Percentiles rank a stretch among this genome's conserved stretches.
Conservation (phyloP, 1,140 invertebrate genomes). For the Drosophila novamexicana region DNA sequence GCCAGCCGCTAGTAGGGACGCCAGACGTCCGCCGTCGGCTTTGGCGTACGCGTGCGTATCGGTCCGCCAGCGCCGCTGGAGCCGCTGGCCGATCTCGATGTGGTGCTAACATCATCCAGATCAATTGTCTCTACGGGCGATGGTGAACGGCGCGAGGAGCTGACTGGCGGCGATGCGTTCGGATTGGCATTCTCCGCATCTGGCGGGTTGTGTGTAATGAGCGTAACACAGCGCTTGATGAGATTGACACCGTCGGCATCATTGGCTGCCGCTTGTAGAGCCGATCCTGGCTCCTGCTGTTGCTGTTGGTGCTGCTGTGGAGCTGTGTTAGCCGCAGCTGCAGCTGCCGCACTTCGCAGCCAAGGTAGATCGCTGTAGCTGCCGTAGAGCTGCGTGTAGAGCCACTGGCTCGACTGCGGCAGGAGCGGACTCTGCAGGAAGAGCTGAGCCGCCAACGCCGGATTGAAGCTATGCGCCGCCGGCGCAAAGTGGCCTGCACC, state of each 20-base stretch:
- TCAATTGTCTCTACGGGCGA: conserved; percentile 81
- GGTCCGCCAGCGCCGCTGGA: conserved; percentile 61
- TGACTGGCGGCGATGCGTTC: conserved; percentile 80
- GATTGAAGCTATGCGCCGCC: conserved; percentile 86
- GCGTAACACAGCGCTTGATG: conserved; percentile 77
- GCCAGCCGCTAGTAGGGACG: conserved; percentile 84
- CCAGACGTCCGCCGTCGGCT: conserved; percentile 81
- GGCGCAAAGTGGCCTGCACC: conserved; percentile 73
- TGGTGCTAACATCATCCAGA: conserved; percentile 79
- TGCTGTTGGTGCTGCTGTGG: conserved; percentile 83
- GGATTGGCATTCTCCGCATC: conserved; percentile 79
- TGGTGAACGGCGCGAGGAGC: conserved; percentile 74
- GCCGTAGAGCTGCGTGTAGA: conserved; percentile 89
- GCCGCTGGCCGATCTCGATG: conserved; percentile 69
- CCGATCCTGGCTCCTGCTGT: conserved; percentile 48
- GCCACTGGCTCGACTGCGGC: conserved; percentile 90
- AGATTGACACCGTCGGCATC: conserved; percentile 70
- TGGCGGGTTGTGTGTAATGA: conserved; percentile 78
- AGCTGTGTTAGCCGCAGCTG: conserved; percentile 85
- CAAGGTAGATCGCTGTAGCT: conserved; percentile 87
- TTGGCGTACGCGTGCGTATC: conserved; percentile 78
- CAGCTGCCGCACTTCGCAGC: conserved; percentile 81
- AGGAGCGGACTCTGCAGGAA: conserved; percentile 89
- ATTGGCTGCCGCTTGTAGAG: conserved; percentile 8
- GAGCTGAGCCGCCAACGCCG: conserved; percentile 88